These are phyloP conservation scores for Andrena chrysosceles DNA, from an alignment of 2,888 invertebrate genomes.

Conservation along the genomic window DNA sequence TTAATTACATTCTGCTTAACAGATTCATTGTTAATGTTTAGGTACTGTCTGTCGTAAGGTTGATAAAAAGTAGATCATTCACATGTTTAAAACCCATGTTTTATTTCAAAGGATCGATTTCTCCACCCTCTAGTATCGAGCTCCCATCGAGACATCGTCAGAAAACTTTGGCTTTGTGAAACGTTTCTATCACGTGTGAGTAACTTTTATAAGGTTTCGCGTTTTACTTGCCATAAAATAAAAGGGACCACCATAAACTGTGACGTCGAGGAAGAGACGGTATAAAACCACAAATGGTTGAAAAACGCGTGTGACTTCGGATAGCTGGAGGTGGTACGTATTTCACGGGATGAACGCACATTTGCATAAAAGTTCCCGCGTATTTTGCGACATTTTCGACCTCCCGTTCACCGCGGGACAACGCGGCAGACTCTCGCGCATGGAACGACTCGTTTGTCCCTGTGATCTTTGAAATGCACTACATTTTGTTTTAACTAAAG, in stretches of 20 bases:
- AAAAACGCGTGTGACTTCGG: background rate
- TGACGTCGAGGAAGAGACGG: background rate
- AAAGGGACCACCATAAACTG: slow-evolving; percentile 1
- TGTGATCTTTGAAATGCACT: background rate
- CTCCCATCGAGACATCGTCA: background rate
- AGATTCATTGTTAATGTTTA: no score
- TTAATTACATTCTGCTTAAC: no score
- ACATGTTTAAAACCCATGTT: no score
- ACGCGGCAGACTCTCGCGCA: background rate
- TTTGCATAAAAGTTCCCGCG: slow-evolving; percentile 16
- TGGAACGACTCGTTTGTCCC: background rate
- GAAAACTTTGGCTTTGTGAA: background rate
- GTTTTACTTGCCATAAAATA: slow-evolving; percentile 6
- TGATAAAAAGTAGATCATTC: no score
- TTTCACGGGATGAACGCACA: slow-evolving; percentile 6
- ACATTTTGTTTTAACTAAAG: background rate
- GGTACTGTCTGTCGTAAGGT: no score
- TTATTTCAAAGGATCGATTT: no score
- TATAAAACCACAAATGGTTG: background rate
- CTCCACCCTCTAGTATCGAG: background rate
- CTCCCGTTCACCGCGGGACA: background rate
- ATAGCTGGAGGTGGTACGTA: background rate
- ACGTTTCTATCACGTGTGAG: slow-evolving; percentile 2
- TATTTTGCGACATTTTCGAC: background rate
- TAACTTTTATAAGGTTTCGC: background rate